These are phyloP conservation scores for Eremophila alpestris DNA, from an alignment of 2,797 vertebrate genomes.

Conservation along the genomic window DNA sequence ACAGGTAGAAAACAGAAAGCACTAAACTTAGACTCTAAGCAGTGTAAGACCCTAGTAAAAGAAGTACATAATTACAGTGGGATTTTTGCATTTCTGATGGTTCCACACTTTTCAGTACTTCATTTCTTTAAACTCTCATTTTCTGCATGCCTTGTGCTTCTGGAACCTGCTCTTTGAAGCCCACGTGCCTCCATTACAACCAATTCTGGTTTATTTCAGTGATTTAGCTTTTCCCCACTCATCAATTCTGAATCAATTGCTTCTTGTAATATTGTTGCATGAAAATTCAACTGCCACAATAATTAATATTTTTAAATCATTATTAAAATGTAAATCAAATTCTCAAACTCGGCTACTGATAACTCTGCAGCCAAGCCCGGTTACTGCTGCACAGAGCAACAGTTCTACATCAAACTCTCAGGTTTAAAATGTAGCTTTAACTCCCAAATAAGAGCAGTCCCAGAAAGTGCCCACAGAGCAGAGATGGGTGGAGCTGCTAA, in stretches of 20 bases:
- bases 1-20: neutral
- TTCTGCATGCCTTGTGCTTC: neutral
- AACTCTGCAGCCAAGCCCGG: neutral
- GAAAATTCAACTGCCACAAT: neutral
- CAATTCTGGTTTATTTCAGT: neutral
- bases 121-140: neutral
- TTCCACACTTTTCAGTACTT: neutral
- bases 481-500: neutral
- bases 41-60: neutral
- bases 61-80: neutral
- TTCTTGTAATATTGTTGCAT: neutral
- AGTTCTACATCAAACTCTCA: neutral
- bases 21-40: neutral
- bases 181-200: neutral
- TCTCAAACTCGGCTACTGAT: neutral
- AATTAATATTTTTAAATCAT: rapidly evolving
- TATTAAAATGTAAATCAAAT: neutral
- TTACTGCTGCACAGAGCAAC: neutral
- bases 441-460: neutral
- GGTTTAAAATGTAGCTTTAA: neutral
- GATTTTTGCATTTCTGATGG: neutral
- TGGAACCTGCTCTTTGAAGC: neutral
- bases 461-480: neutral
- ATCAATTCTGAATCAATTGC: neutral
- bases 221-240: neutral